Evolutionary conservation across 2,113 vertebrate species (phyloP), one percentile per base, ranked within the genome.

Genomic region (Nibea coibor): DNA sequence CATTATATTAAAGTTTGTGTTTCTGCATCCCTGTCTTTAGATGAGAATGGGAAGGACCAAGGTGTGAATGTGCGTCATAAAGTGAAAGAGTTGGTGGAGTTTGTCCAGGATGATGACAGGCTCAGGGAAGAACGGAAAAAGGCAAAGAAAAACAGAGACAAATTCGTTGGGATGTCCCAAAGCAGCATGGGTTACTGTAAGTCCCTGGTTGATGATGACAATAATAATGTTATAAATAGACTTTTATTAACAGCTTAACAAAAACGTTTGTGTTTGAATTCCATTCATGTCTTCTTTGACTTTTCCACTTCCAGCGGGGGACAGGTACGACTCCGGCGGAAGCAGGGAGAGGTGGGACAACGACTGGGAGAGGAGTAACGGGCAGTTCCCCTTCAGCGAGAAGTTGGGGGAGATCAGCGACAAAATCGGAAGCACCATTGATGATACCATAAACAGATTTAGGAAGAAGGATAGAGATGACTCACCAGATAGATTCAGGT

Each of bases 41-140:
- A 99, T 91, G 98, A 99, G 68, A 97, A 97, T 83, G 98, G 98
- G 47, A 99, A 99, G 87, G 98, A 99, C 92, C 98, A 99, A 92
- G 98, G 98, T 75, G 94, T 99, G 91, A 99, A 99, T 86, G 98
- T 99, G 80, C 96, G 98, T 70, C 98, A 99, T 91, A 99, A 99
- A 83, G 98, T 99, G 75, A 99, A 98, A 91, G 98, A 99, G 88
- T 83, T 98, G 95, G 96, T 99, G 71, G 98, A 98, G 22, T 98
- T 99, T 87, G 95, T 96, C 72, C 98, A 99, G 83, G 98, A 99
- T n/a, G 98, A 99, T 5, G 98, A 99, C 56, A 89, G 97, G 56
- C 95, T 99, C 12, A 95, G 98, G 72, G 98, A 99, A 87, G 98
- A 99, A 90, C 94, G 98, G 83, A 99, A 99, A 95, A 99, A 99